Conservation (phyloP, 2,797 vertebrate species). For the Labeo calbasu region DNA sequence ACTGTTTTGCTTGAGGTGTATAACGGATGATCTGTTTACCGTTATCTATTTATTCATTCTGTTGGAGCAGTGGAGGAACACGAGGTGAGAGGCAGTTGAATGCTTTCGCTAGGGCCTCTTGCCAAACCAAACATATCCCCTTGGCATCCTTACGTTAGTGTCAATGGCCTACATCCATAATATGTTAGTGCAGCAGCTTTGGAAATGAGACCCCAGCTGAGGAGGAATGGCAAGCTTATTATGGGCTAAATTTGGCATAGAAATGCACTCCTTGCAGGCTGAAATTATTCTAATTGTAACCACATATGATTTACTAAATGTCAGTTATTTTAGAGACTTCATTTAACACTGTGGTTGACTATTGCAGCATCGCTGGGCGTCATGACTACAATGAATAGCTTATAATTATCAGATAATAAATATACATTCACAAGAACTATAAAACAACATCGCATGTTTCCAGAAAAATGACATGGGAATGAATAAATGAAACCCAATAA, state of each 20-base stretch:
- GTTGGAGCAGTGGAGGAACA: slow-evolving; percentile 42
- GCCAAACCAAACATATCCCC: slow-evolving; percentile 56
- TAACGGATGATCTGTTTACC: slow-evolving; percentile 48
- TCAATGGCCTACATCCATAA: slow-evolving; percentile 49
- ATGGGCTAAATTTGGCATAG: slow-evolving; percentile 39
- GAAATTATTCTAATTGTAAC: slow-evolving; percentile 34
- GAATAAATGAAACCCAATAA: not conserved
- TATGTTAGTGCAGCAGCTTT: slow-evolving; percentile 49
- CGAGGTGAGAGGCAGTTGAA: slow-evolving; percentile 52
- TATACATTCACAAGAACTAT: not conserved
- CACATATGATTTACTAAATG: slow-evolving; percentile 37
- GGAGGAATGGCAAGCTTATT: slow-evolving; percentile 36
- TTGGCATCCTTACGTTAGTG: slow-evolving; percentile 51
- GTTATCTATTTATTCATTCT: slow-evolving; percentile 54
- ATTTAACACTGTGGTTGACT: slow-evolving; percentile 21
- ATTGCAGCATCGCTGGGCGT: not conserved
- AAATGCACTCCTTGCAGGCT: slow-evolving; percentile 30
- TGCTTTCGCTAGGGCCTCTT: slow-evolving; percentile 39
- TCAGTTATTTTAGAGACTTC: slow-evolving; percentile 29
- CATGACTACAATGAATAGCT: not conserved
- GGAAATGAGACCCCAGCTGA: slow-evolving; percentile 45
- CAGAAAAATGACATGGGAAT: not conserved
- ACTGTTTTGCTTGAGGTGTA: slow-evolving; percentile 43
- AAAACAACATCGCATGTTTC: slow-evolving; percentile 11
- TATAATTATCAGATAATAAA: slow-evolving; percentile 5